Evolutionary conservation across 2,888 invertebrate genomes (phyloP), one percentile per base, ranked within the genome.

Genomic region (Amblyjoppa proteus): DNA sequence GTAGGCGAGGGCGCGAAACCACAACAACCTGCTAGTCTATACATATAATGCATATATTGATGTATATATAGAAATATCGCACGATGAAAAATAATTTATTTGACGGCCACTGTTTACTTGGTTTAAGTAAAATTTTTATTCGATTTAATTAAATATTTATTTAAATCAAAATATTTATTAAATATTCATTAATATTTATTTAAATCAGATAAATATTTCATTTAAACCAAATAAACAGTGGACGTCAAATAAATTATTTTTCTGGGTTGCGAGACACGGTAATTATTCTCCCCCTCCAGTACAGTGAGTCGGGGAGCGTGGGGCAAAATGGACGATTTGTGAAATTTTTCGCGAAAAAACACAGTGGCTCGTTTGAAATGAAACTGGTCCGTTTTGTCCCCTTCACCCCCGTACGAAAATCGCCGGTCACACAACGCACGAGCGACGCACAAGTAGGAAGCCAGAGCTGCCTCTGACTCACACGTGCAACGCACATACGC

Each of bases 391-490:
- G 45, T 49, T 49, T 49, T 11, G 13, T 4, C 25, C 13, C 25
- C 58, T 13, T 13, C 25, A 11, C 28, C 25, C 11, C 9, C 11
- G 53, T 20, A 58, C 58, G 58, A 58, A 58, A 58, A 58, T 25
- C 11, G 11, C 28, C 58, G 28, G 58, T 58, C 58, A 25, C 28
- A 28, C 28, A 28, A 58, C 58, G 58, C 3, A 28, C 34, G 66
- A 66, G 38, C 56, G 71, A 74, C 20, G 20, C 77, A 78, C 77
- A 74, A 68, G 73, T 66, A 70, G 41, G 69, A 69, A 78, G 58
- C 68, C 45, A 75, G 69, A 7, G 69, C 76, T 6, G 49, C 25
- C 53, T 31, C 77, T 82, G 82, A 82, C 41, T 82, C 82, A 82
- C 82, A 73, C 82, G 77, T 56, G 38, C 31, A 66, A 66, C 34